Conservation (phyloP, 92 coral and sea anemone species). For the Palythoa grandiflora region DNA sequence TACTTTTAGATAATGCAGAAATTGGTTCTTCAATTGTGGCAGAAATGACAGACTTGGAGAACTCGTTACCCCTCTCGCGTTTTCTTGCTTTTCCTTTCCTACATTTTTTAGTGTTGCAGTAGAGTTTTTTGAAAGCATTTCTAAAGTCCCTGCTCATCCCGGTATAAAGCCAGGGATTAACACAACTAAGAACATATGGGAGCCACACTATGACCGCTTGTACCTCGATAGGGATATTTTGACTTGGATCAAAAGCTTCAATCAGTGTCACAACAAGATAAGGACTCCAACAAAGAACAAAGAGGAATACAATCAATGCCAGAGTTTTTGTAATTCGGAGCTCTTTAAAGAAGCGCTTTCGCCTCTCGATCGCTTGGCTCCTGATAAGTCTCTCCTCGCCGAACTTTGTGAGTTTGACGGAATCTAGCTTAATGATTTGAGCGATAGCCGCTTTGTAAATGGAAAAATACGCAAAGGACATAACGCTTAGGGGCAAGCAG, state of each 20-base stretch:
- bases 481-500: conserved; percentile 75
- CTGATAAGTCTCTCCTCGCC: conserved; percentile 38
- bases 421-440: conserved; percentile 82
- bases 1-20: conserved; percentile 1
- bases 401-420: conserved; percentile 42
- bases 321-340: conserved; percentile 87
- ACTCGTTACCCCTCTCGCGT: conserved; percentile 38
- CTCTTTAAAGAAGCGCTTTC: conserved; percentile 84
- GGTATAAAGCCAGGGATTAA: conserved; percentile 85
- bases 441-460: conserved; percentile 87
- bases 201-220: conserved; percentile 63
- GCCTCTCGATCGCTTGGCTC: conserved; percentile 63
- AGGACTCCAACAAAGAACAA: conserved; percentile 86
- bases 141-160: conserved; percentile 90
- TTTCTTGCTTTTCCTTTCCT: conserved; percentile 1
- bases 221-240: conserved; percentile 54
- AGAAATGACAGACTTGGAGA: conserved; percentile 40
- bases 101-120: conserved; percentile 50
- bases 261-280: conserved; percentile 71
- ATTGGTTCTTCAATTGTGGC: conserved; percentile 44
- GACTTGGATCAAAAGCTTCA: conserved; percentile 64
- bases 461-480: conserved; percentile 84
- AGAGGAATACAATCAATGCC: conserved; percentile 78
- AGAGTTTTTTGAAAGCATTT: conserved; percentile 79
- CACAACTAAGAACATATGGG: conserved; percentile 80